These are phyloP conservation scores for Zaprionus africanus DNA, from an alignment of 1,140 invertebrate genomes.

Conservation along the genomic window DNA sequence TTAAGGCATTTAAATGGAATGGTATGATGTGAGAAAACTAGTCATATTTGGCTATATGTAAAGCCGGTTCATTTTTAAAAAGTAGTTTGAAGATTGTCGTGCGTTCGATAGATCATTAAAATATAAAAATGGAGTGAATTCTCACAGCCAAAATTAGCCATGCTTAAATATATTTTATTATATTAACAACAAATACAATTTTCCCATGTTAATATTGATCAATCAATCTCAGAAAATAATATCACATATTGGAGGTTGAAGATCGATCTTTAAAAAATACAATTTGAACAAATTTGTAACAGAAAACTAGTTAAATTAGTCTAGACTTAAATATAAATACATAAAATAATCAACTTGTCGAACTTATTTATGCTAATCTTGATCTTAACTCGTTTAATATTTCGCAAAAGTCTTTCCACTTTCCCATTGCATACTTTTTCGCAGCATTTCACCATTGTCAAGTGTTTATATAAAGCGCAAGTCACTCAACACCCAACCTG, in stretches of 20 bases:
- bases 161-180: too few species aligned
- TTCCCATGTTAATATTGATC: too few species aligned
- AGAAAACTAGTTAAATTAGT: not conserved
- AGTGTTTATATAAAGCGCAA: not conserved
- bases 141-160: too few species aligned
- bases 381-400: not conserved
- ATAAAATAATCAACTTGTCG: not conserved
- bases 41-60: not conserved
- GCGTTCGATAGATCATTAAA: too few species aligned
- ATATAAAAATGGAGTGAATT: too few species aligned
- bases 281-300: not conserved
- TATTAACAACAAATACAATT: too few species aligned
- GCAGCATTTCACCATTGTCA: not conserved
- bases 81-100: too few species aligned
- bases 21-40: not conserved
- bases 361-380: not conserved
- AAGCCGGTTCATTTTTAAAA: not conserved
- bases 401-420: not conserved
- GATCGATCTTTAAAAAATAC: not conserved
- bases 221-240: too few species aligned
- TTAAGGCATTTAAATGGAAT: not conserved
- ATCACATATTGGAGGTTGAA: too few species aligned
- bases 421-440: conserved; percentile 4
- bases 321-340: not conserved
- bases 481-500: not conserved